Evolutionary conservation across 2,888 invertebrate genomes (phyloP), one percentile per base, ranked within the genome.

Genomic region (Diaperis boleti): DNA sequence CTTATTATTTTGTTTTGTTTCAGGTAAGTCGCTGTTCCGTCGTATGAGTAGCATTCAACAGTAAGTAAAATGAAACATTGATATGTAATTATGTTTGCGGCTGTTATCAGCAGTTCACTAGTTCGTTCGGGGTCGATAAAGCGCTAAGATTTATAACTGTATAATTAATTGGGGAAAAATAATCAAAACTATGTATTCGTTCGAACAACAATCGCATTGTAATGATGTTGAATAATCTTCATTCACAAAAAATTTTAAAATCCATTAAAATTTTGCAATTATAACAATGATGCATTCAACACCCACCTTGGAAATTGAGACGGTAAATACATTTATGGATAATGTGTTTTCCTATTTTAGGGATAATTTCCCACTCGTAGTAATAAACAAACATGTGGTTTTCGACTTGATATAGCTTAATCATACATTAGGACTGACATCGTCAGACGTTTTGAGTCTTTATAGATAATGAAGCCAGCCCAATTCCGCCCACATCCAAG

Each of bases 401-500:
- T 10, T 33, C 4, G 11, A 33, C 33, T 11, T 33, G 18, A 15
- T n/a, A 17, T 8, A 39, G 15, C n/a, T 39, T 15, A 39, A 39
- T 39, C 15, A 39, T 15, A 39, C 15, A 8, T 14, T 39, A 39
- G 39, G 15, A 17, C 5, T 39, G 39, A 39, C 39, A 39, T 8
- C n/a, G 33, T 33, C 33, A 15, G 13, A 7, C 39, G 22, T 13
- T 45, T 45, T 26, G 33, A 20, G 20, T 20, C 41, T 42, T 10
- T 20, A 18, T 17, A 7, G 20, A 10, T 20, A 17, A 1, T 17
- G 18, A 18, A 10, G n/a, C 45, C 45, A 45, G 29, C 45, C 45
- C 42, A 29, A 10, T 13, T 14, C 54, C 42, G 15, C 54, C 54
- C 17, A 54, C 54, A 18, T 18, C 11, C 14, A 26, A 41, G 37